Base-by-base conservation (phyloP, 1,140 invertebrate species). In the Pinna nobilis region DNA sequence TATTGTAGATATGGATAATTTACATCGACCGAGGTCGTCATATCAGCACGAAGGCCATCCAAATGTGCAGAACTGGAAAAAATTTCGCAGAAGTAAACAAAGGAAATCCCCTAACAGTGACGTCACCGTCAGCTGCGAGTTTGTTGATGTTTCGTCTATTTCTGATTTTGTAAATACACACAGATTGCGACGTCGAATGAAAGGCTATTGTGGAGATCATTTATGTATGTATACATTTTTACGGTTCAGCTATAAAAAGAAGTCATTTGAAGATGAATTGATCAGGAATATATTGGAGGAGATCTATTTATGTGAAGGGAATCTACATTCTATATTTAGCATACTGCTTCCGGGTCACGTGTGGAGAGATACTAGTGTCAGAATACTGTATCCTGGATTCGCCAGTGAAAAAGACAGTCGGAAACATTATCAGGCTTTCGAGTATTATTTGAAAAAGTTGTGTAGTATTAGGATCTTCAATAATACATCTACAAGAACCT, bases 311-410 rank as follows among this genome's bases (percentile, higher is more conserved):
- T 80, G 78, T 37, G 78, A 80, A 59, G 72, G 76, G 20, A 73
- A 66, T 28, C 73, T 80, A n/a, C 57, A 77, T 41, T 41, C 78
- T 78, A 80, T 80, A 70, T 80, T 80, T 80, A 78, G 78, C 70
- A 76, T 78, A 53, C 53, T 80, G 23, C 65, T 65, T 57, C 64
- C 65, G 15, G 49, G 57, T 68, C 59, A 76, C 32, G 73, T 75
- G 66, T 72, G 67, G 13, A 63, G 64, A 41, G 33, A 47, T 20
- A 18, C 33, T 32, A 53, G 32, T 55, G 20, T 35, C 35, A 51
- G 74, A 35, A 77, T 67, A n/a, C 32, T 80, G 18, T 80, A 78
- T 47, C 76, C 78, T 6, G 66, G 69, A n/a, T 47, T 61, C n/a
- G n/a, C n/a, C 32, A 57, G 30, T 23, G 23, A 59, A 13, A 65